Conservation (phyloP, 2,113 vertebrate species). For the Anguilla japonica region DNA sequence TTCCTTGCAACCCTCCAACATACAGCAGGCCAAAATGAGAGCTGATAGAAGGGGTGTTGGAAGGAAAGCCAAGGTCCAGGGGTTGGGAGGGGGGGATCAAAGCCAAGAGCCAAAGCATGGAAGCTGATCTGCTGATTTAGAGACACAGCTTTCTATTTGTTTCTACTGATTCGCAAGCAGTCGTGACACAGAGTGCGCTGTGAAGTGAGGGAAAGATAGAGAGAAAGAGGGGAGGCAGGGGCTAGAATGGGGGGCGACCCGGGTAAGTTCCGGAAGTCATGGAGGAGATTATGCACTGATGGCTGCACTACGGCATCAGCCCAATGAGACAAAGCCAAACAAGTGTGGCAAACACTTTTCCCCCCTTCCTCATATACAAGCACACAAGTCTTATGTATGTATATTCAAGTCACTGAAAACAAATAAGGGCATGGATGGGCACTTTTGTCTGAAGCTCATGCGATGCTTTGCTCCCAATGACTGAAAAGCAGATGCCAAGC, state of each 20-base stretch:
- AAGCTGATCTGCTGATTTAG: slow-evolving; percentile 16
- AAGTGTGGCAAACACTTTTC: slow-evolving; percentile 48
- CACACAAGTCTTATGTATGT: slow-evolving; percentile 57
- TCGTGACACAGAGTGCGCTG: slow-evolving; percentile 37
- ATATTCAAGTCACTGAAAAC: slow-evolving; percentile 65
- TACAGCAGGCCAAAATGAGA: slow-evolving; percentile 17
- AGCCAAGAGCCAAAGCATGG: slow-evolving; percentile 45
- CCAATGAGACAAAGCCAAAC: slow-evolving; percentile 43
- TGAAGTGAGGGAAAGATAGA: slow-evolving; percentile 11
- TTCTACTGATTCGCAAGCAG: slow-evolving; percentile 52
- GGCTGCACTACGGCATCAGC: slow-evolving; percentile 31
- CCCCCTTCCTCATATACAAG: slow-evolving; percentile 56
- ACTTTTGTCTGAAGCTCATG: slow-evolving; percentile 71
- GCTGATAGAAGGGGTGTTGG: slow-evolving; percentile 31
- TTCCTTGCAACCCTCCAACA: slow-evolving; percentile 42
- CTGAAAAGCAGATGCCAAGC: slow-evolving; percentile 63
- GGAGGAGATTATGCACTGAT: slow-evolving; percentile 29
- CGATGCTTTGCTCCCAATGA: slow-evolving; percentile 71
- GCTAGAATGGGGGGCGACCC: slow-evolving; percentile 33
- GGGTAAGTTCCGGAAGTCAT: slow-evolving; percentile 42
- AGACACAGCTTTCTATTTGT: slow-evolving; percentile 48
- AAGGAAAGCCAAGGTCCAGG: slow-evolving; percentile 48
- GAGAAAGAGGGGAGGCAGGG: slow-evolving; percentile 23
- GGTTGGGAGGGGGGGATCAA: slow-evolving; percentile 40
- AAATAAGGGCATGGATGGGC: slow-evolving; percentile 55